Conservation (phyloP, 1,140 invertebrate genomes). For the honey bee (Apis mellifera) region Amel_HAv3.1 CM009931.2:6506001-6506500, state of each 20-base stretch:
- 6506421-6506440: conserved; percentile 33
- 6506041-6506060: background rate
- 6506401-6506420: conserved; percentile 17
- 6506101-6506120: background rate
- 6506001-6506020: conserved; percentile 66
- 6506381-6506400: conserved; percentile 8
- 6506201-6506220: background rate
- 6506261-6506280: background rate
- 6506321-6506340: background rate
- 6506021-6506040: conserved; percentile 19
- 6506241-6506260: too few relatives aligned
- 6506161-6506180: background rate
- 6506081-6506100: background rate
- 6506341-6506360: background rate
- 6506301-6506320: conserved; percentile 12
- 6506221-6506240: too few relatives aligned
- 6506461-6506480: conserved; percentile 18
- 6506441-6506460: conserved; percentile 4
- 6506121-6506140: background rate
- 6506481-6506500: conserved; percentile 31
- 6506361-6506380: conserved; percentile 3
- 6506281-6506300: background rate
- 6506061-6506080: background rate
- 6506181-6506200: background rate
- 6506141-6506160: background rate